These are phyloP conservation scores for Channa argus DNA, from an alignment of 2,113 vertebrate species.

Conservation along the genomic window DNA sequence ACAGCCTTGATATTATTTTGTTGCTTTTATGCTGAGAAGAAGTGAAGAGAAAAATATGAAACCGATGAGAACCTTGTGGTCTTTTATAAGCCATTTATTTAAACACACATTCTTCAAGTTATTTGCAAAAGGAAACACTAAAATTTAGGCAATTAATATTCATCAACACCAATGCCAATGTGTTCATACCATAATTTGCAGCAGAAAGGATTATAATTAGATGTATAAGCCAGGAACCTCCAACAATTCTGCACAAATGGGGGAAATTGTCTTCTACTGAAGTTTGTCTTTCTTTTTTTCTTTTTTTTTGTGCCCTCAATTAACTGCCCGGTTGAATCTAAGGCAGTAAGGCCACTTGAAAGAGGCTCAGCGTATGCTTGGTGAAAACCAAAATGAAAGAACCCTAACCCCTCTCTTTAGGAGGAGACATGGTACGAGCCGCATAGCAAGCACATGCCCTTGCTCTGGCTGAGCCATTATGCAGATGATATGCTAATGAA, in stretches of 20 bases:
- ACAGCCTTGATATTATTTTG: slow-evolving; percentile 10
- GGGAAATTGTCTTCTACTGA: slow-evolving; percentile 23
- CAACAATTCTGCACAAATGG: slow-evolving; percentile 1
- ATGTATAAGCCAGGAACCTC: slow-evolving; percentile 29
- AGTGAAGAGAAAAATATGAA: not conserved
- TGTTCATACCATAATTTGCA: slow-evolving; percentile 32
- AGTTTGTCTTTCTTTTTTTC: not conserved
- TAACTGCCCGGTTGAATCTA: slow-evolving; percentile 39
- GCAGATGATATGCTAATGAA: slow-evolving; percentile 82
- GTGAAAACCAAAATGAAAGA: slow-evolving; percentile 42
- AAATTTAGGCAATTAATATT: slow-evolving; percentile 32
- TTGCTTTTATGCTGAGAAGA: not conserved
- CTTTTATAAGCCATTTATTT: slow-evolving; percentile 1
- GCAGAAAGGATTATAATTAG: slow-evolving; percentile 47
- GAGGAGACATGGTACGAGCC: slow-evolving; percentile 50
- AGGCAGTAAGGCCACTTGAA: slow-evolving; percentile 8
- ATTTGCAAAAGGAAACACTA: slow-evolving; percentile 22
- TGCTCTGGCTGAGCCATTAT: slow-evolving; percentile 74
- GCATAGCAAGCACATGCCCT: slow-evolving; percentile 62
- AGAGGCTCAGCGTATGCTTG: slow-evolving; percentile 23
- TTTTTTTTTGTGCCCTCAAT: slow-evolving; percentile 45
- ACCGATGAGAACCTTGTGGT: not conserved
- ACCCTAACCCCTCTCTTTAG: slow-evolving; percentile 29
- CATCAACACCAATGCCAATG: not conserved
- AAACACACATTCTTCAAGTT: slow-evolving; percentile 1